Evolutionary conservation across 2,888 invertebrate species (phyloP).

Genomic region (Neoitamus cyanurus): DNA sequence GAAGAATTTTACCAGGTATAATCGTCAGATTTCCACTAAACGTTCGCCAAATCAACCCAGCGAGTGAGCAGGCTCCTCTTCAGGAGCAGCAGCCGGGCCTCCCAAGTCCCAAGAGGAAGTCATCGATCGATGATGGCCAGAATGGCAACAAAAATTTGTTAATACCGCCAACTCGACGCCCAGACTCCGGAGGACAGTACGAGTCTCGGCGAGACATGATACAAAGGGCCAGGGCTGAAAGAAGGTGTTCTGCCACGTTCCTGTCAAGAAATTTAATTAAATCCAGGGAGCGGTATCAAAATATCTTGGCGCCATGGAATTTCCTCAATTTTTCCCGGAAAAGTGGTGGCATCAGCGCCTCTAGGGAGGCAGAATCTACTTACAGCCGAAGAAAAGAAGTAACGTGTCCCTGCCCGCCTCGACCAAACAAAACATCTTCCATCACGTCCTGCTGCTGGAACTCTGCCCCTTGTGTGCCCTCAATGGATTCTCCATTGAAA

Average conservation of each 20-base stretch:
- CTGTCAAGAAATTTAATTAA: conserved; percentile 46
- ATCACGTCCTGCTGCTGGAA: conserved; percentile 31
- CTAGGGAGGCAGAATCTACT: not conserved
- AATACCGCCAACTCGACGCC: conserved; percentile 44
- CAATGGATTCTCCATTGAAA: conserved; percentile 37
- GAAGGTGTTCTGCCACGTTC: conserved; percentile 36
- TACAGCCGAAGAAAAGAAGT: not conserved
- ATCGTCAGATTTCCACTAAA: not conserved
- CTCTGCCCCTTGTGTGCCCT: not conserved
- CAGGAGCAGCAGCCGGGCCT: not conserved
- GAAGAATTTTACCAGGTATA: not conserved
- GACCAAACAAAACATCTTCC: conserved; percentile 19
- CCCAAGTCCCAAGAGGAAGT: conserved; percentile 19
- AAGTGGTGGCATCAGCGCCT: not conserved
- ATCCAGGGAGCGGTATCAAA: conserved; percentile 31
- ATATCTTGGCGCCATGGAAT: conserved; percentile 24
- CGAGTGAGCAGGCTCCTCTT: not conserved
- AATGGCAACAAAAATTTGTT: conserved; percentile 41
- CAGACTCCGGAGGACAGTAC: not conserved
- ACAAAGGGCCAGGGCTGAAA: conserved; percentile 31
- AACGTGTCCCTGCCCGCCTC: not conserved
- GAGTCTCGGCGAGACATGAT: not conserved
- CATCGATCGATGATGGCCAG: conserved; percentile 37
- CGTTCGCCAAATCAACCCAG: not conserved
- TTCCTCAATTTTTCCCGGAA: not conserved